Conservation (phyloP, 23 tunicate species). For the Halocynthia aurantium region DNA sequence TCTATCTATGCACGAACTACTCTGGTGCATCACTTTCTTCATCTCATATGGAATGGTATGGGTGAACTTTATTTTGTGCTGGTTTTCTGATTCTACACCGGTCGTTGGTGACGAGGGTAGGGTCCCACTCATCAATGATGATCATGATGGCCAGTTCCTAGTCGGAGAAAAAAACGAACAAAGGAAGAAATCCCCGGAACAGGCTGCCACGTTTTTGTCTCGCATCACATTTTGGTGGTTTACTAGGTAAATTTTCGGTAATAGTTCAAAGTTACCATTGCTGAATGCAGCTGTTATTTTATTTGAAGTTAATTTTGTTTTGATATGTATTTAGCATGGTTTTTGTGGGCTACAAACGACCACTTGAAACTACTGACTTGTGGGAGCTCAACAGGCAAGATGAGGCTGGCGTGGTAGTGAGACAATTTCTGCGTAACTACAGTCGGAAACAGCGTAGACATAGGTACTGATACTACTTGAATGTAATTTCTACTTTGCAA, state of each 20-base stretch:
- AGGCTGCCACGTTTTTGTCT: slow-evolving; percentile 44
- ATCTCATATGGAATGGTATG: slow-evolving; percentile 33
- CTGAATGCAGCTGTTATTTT: no score
- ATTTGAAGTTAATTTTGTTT: no score
- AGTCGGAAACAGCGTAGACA: slow-evolving; percentile 28
- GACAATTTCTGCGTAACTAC: slow-evolving; percentile 51
- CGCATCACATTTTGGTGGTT: slow-evolving; percentile 64
- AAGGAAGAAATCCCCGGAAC: slow-evolving; percentile 27
- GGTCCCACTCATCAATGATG: neutral
- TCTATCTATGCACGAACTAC: no score
- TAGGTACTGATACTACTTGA: neutral
- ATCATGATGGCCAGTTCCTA: no score
- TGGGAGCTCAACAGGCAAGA: slow-evolving; percentile 44
- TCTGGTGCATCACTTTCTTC: slow-evolving; percentile 30
- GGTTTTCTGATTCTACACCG: slow-evolving; percentile 41
- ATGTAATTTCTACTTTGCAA: no score
- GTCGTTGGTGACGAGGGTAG: neutral
- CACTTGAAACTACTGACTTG: slow-evolving; percentile 35
- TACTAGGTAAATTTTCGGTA: slow-evolving; percentile 17
- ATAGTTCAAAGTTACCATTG: no score
- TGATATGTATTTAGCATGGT: slow-evolving; percentile 31
- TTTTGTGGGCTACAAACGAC: slow-evolving; percentile 50
- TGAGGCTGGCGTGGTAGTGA: slow-evolving; percentile 16
- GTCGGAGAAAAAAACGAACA: slow-evolving; percentile 1
- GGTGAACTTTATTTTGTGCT: slow-evolving; percentile 36